Evolutionary conservation across 1,140 invertebrate genomes (phyloP).

Genomic region (Macrosteles quadrilineatus): DNA sequence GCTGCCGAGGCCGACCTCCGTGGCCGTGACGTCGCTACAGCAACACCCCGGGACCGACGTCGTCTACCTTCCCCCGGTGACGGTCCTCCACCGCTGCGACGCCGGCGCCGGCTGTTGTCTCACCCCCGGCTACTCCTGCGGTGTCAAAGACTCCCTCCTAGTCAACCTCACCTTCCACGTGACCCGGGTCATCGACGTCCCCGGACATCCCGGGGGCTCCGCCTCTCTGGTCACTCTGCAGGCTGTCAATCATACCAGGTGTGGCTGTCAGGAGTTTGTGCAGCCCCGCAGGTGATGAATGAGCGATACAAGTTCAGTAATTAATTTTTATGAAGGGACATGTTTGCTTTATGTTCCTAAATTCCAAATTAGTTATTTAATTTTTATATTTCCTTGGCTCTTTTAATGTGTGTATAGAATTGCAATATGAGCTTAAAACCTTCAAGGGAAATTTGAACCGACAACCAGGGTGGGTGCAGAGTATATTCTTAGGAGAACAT

Average conservation of each 20-base stretch:
- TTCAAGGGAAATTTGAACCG: too few relatives aligned
- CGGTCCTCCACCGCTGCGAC: slow-evolving; percentile 50
- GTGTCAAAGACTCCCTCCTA: background rate
- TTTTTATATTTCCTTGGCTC: too few relatives aligned
- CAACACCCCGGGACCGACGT: background rate
- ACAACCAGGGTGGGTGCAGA: too few relatives aligned
- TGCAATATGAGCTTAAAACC: too few relatives aligned
- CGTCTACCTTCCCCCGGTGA: slow-evolving; percentile 49
- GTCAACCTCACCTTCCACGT: slow-evolving; percentile 13
- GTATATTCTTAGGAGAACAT: too few relatives aligned
- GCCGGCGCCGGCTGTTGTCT: slow-evolving; percentile 50
- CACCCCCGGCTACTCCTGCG: background rate
- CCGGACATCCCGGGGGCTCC: background rate
- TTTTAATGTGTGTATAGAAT: too few relatives aligned
- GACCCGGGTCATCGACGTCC: background rate
- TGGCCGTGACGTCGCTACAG: background rate
- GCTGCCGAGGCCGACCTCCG: background rate
- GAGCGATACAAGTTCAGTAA: too few relatives aligned
- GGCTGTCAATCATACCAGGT: slow-evolving; percentile 1
- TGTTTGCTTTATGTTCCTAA: too few relatives aligned
- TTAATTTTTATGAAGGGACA: too few relatives aligned
- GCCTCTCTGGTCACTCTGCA: background rate
- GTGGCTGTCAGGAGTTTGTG: background rate
- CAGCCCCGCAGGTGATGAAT: background rate
- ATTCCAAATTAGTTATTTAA: too few relatives aligned